Evolutionary conservation across 1,140 invertebrate genomes (phyloP).

Genomic region (Maniola jurtina): DNA sequence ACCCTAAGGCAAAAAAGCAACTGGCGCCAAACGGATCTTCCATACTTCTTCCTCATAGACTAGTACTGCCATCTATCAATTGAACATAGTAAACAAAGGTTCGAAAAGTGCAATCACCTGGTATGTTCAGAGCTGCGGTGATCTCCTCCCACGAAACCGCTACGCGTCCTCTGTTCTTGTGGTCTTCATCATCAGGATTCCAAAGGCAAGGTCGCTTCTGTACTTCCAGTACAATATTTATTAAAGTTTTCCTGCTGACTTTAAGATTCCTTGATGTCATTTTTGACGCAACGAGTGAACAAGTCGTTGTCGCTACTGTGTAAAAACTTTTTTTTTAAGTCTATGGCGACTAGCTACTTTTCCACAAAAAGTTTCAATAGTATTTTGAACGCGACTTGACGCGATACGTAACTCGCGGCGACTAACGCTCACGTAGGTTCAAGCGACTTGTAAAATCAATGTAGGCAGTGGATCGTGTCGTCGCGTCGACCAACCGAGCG

Average conservation of each 20-base stretch:
- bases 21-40: no score
- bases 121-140: constrained; percentile 25
- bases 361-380: neutral
- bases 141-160: constrained; percentile 42
- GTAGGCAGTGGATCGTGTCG: neutral
- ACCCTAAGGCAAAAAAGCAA: no score
- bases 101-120: constrained; percentile 29
- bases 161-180: constrained; percentile 36
- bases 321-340: neutral
- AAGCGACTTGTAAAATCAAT: constrained; percentile 5
- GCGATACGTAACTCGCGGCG: constrained; percentile 31
- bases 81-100: neutral
- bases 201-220: constrained; percentile 45
- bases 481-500: neutral
- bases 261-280: constrained; percentile 26
- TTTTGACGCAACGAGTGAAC: constrained; percentile 10
- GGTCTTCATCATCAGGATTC: constrained; percentile 39
- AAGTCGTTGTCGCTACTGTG: no score
- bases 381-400: constrained; percentile 11
- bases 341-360: neutral
- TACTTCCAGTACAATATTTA: constrained; percentile 40
- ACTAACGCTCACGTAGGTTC: constrained; percentile 15
- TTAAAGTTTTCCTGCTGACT: constrained; percentile 20
- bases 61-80: neutral
- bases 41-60: no score